Base-by-base conservation (phyloP, 37 sponge, comb jelly and placozoan species). In the Axinella damicornis region DNA sequence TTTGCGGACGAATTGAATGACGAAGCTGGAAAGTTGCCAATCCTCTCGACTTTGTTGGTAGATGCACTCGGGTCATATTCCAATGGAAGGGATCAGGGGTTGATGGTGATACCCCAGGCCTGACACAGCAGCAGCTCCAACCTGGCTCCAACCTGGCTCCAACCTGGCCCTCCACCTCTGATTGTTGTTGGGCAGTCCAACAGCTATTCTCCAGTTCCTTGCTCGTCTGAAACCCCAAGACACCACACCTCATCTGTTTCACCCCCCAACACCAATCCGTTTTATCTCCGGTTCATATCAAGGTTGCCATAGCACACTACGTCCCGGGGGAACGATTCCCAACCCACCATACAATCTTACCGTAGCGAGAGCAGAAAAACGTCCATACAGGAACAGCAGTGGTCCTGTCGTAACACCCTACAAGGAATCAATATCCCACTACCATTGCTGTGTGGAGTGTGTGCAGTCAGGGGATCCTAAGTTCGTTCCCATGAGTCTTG, bases 311-410 rank as follows among this genome's bases (percentile, higher is more conserved):
- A 27, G 21, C 17, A 53, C 28, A 13, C 57, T 74, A 19, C 56
- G 75, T 27, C 30, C 75, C 9, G 13, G 28, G 14, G 75, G 75
- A 74, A 57, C 14, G 11, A 74, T 74, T 53, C 75, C 75, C 14
- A 32, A 55, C n/a, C 75, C 75, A 74, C 75, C 75, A 19, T 74
- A 74, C 57, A 55, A 74, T 32, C 53, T 74, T 22, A 32, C 27
- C n/a, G 58, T 74, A 14, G 75, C 75, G 22, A 13, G 75, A 74
- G 20, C 75, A 27, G 75, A 74, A 22, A 34, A 38, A 22, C 39
- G 71, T 39, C 71, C 71, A 15, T 74, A 74, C 24, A 56, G 75
- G 6, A 32, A 74, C 58, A 16, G 27, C 9, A 54, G 57, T 25
- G 75, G 75, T 13, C 57, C 22, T 13, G 22, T 74, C 11, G 75